phyloP scores from a whole-genome alignment of 2,113 vertebrate species.

The Pseudonaja textilis region DNA sequence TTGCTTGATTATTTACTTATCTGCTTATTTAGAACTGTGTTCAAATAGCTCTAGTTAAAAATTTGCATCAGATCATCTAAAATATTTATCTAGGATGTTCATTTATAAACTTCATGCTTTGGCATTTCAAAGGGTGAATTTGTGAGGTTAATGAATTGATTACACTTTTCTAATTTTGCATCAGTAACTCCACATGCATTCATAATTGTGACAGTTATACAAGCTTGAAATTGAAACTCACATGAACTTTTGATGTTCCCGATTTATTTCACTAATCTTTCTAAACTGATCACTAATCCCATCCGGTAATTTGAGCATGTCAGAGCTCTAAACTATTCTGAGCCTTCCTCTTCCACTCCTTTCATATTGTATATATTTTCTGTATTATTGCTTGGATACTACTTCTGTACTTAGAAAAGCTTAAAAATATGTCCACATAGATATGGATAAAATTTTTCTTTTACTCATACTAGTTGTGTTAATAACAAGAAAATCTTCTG shows the following conservation, averaged over 20 bases:
- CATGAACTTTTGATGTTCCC: conserved; percentile 12
- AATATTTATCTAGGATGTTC: neutral
- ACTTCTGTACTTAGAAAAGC: neutral
- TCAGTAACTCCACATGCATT: neutral
- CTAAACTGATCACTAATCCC: conserved; percentile 15
- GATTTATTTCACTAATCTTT: conserved; percentile 27
- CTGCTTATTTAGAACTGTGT: neutral
- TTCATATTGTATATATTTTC: neutral
- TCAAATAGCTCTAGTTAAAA: neutral
- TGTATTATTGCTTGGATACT: neutral
- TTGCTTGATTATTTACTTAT: neutral
- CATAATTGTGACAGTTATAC: neutral
- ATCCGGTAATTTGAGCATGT: conserved; percentile 4
- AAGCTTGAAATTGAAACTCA: conserved; percentile 15
- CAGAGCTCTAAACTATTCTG: neutral
- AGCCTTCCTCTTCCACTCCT: neutral
- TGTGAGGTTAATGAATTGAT: neutral
- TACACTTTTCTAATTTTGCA: neutral
- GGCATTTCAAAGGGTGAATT: conserved; percentile 9
- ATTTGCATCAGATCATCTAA: neutral
- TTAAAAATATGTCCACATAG: neutral
- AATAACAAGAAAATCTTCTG: neutral
- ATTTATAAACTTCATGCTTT: conserved; percentile 15
- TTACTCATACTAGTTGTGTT: neutral
- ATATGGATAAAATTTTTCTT: neutral